Conservation (phyloP, 2,888 invertebrate species). For the Synergus laeviventris region DNA sequence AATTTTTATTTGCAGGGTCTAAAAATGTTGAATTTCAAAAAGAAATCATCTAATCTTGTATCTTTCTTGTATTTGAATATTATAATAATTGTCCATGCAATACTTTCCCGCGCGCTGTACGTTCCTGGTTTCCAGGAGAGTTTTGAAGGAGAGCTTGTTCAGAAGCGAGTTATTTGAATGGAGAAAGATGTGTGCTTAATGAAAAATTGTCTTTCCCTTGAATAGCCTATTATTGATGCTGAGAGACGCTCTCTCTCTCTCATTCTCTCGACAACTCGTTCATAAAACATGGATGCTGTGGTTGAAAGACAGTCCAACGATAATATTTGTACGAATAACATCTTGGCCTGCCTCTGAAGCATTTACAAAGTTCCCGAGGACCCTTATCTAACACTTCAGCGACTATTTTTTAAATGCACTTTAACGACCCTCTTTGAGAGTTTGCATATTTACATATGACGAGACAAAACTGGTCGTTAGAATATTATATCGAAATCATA, state of each 20-base stretch:
- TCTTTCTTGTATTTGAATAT: too few relatives aligned
- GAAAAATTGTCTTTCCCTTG: constrained; percentile 21
- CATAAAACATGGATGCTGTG: neutral
- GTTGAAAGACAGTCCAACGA: constrained; percentile 19
- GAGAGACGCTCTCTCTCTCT: neutral
- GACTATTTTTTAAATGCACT: constrained; percentile 22
- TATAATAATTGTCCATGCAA: too few relatives aligned
- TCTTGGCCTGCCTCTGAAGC: constrained; percentile 7
- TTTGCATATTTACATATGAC: constrained; percentile 20
- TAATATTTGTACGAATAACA: constrained; percentile 32
- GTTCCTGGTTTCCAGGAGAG: neutral
- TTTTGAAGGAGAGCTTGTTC: neutral
- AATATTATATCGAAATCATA: neutral
- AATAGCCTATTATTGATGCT: constrained; percentile 6
- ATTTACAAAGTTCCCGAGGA: constrained; percentile 16
- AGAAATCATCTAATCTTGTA: too few relatives aligned
- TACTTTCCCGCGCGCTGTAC: too few relatives aligned
- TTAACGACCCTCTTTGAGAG: constrained; percentile 4
- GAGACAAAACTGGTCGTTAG: neutral
- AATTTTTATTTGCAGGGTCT: too few relatives aligned
- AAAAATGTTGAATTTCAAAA: too few relatives aligned
- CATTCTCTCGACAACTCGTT: neutral
- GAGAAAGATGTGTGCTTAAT: constrained; percentile 10
- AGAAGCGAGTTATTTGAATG: neutral
- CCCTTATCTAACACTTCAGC: constrained; percentile 16